Conservation (phyloP, 2,888 invertebrate species). For the Erynnis tages region DNA sequence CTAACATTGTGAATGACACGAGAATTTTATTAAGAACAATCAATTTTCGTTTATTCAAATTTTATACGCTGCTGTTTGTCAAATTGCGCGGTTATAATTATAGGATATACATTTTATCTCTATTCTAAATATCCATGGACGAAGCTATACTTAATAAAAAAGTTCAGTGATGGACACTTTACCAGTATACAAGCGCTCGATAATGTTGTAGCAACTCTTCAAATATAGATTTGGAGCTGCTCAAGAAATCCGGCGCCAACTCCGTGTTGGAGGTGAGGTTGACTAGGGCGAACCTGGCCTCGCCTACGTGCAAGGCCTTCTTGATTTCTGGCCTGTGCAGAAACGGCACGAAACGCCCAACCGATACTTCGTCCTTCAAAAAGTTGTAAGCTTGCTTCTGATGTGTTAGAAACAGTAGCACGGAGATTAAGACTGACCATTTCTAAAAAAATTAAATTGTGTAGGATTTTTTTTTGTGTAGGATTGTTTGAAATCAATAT, state of each 20-base stretch:
- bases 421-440: constrained; percentile 52
- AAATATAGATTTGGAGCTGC: constrained; percentile 50
- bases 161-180: constrained; percentile 29
- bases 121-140: no score
- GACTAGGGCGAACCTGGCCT: constrained; percentile 50
- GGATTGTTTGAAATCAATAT: no score
- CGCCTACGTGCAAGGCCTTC: constrained; percentile 65
- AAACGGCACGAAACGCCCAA: constrained; percentile 46
- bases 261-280: constrained; percentile 57
- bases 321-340: constrained; percentile 50
- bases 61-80: no score
- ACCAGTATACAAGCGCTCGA: constrained; percentile 61
- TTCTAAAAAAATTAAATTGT: constrained; percentile 53
- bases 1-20: no score
- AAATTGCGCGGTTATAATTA: no score
- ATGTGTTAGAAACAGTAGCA: constrained; percentile 50
- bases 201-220: constrained; percentile 63
- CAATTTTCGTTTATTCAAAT: no score
- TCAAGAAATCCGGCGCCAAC: constrained; percentile 61
- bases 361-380: constrained; percentile 50
- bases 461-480: no score
- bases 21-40: no score
- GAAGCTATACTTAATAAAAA: no score
- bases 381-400: constrained; percentile 69
- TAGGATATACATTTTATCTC: no score